These are phyloP conservation scores for Cryptophagus acutangulus DNA, from an alignment of 2,888 invertebrate species.

Conservation along the genomic window DNA sequence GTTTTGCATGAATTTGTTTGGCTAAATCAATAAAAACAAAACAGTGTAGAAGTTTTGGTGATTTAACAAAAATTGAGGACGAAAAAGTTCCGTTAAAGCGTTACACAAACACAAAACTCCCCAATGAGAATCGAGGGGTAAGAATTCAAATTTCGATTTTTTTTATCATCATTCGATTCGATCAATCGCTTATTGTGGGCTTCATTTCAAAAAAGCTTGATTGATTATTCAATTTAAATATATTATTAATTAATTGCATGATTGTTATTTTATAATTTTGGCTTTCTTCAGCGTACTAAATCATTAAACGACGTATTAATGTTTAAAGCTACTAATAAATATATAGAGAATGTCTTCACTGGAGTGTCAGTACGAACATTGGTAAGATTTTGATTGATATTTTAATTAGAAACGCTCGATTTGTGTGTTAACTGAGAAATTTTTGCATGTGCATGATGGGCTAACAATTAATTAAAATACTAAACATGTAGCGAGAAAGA, in stretches of 20 bases:
- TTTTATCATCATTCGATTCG: too few species aligned
- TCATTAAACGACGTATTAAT: slow-evolving; percentile 50
- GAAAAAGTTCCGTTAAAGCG: slow-evolving; percentile 38
- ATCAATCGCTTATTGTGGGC: too few species aligned
- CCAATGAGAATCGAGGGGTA: slow-evolving; percentile 30
- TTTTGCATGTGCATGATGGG: slow-evolving; percentile 28
- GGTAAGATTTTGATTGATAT: slow-evolving; percentile 51
- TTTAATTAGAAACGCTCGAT: neutral
- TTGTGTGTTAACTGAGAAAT: slow-evolving; percentile 11
- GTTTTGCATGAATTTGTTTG: slow-evolving; percentile 20
- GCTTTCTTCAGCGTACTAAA: slow-evolving; percentile 50
- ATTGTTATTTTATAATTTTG: slow-evolving; percentile 8
- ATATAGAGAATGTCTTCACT: slow-evolving; percentile 50
- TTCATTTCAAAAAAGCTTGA: too few species aligned
- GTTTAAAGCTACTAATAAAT: slow-evolving; percentile 34
- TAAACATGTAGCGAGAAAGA: slow-evolving; percentile 26
- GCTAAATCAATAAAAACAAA: too few species aligned
- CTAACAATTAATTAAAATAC: slow-evolving; percentile 17
- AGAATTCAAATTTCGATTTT: slow-evolving; percentile 25
- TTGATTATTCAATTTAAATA: neutral
- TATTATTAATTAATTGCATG: slow-evolving; percentile 3
- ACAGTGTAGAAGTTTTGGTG: slow-evolving; percentile 60
- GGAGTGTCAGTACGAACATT: slow-evolving; percentile 59
- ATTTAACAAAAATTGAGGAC: slow-evolving; percentile 54
- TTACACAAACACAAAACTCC: slow-evolving; percentile 37